Conservation (phyloP, 2,888 invertebrate species). For the Drosophila anceps region DNA sequence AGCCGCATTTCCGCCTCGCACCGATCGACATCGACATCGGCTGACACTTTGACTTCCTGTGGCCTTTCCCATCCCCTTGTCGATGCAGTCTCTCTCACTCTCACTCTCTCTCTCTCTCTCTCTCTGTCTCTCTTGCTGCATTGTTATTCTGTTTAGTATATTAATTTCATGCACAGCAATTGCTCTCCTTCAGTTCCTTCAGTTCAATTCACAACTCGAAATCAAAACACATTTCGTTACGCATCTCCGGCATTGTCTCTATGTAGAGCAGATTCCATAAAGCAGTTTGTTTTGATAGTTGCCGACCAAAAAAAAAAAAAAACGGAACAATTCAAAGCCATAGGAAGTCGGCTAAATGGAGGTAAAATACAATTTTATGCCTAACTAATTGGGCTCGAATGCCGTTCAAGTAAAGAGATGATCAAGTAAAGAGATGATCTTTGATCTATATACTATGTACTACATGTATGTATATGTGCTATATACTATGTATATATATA, state of each 20-base stretch:
- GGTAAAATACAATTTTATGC: constrained; percentile 1
- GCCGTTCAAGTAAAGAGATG: not conserved
- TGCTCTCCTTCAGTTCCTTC: constrained; percentile 27
- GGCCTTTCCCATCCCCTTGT: constrained; percentile 58
- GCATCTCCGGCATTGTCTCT: constrained; percentile 53
- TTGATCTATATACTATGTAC: not conserved
- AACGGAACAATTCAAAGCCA: constrained; percentile 2
- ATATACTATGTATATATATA: too few relatives aligned
- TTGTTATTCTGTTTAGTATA: constrained; percentile 35
- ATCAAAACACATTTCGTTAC: constrained; percentile 74
- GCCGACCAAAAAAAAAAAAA: too few relatives aligned
- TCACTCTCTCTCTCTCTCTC: not conserved
- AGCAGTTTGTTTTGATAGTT: constrained; percentile 59
- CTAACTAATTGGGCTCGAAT: constrained; percentile 31
- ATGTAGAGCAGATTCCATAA: constrained; percentile 36
- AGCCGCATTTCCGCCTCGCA: constrained; percentile 76
- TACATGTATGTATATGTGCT: too few relatives aligned
- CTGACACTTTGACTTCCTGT: constrained; percentile 80
- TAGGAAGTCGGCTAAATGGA: constrained; percentile 5
- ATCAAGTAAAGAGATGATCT: too few relatives aligned
- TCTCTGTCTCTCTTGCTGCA: constrained; percentile 2
- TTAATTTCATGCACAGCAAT: constrained; percentile 64
- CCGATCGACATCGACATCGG: constrained; percentile 41
- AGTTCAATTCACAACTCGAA: constrained; percentile 65
- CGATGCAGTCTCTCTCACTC: not conserved